Evolutionary conservation across 2,797 vertebrate genomes (phyloP), one percentile per base, ranked within the genome.

Genomic region (Threskiornis aethiopicus): DNA sequence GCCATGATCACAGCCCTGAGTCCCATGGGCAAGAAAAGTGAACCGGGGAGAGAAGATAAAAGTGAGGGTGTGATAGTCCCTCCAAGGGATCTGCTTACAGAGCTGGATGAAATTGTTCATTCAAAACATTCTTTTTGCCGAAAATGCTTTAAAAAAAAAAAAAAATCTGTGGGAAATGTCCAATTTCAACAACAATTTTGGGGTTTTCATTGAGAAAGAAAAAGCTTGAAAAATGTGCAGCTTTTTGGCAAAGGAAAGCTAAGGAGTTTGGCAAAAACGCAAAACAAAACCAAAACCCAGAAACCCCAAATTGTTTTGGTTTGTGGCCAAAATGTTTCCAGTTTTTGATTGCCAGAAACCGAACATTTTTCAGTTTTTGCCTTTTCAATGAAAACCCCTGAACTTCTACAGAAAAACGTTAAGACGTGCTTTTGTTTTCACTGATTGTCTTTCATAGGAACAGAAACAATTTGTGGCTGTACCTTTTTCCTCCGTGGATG

Each of bases 131-230:
- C 3, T 73, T 91, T 75, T 80, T 93, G 41, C 20, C 0, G 16
- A 93, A 94, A 94, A 94, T 72, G 49, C 11, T 22, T 85, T 65
- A 33, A 57, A 61, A 72, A 55, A 84, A 70, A 44, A 42, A 62
- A 70, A 35, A 54, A 62, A 24, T 85, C 84, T 19, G 51, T 81
- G 87, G 89, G 89, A 90, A 95, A 95, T 26, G 87, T 97, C 96
- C 95, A 95, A 90, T 96, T 96, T 96, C 96, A 96, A 86, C 91
- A 97, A 91, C 61, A 95, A 93, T 92, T 91, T 93, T 52, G 55
- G 86, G 69, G 87, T 91, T 95, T 96, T 96, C 95, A 88, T 93
- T 96, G 95, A 95, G 84, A 93, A 95, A 90, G 91, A 87, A 96
- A 94, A 96, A 86, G 61, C 79, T 95, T 94, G 89, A 95, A 92